Evolutionary conservation across 2,888 invertebrate species (phyloP).

Genomic region (Drosophila cracens): DNA sequence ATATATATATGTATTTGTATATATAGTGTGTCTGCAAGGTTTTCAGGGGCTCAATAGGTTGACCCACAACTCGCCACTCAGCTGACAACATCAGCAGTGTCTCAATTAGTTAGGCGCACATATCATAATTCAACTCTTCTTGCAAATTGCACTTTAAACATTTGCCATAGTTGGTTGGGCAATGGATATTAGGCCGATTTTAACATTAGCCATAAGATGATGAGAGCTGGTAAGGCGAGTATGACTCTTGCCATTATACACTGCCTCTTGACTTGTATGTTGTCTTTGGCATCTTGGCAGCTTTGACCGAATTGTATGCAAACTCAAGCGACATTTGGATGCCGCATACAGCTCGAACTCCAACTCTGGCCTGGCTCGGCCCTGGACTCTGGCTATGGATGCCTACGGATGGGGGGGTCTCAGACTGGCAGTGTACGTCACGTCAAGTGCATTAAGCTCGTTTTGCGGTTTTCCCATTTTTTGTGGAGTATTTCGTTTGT

Average conservation of each 20-base stretch:
- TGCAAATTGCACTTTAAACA: conserved; percentile 40
- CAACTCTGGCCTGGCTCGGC: not conserved
- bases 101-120: conserved; percentile 61
- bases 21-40: conserved; percentile 6
- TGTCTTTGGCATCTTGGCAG: conserved; percentile 27
- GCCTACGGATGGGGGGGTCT: not conserved
- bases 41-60: conserved; percentile 43
- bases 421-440: conserved; percentile 22
- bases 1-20: not conserved
- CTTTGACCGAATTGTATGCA: conserved; percentile 19
- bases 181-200: conserved; percentile 32
- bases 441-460: conserved; percentile 65
- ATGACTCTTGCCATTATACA: conserved; percentile 9
- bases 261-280: conserved; percentile 36
- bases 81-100: conserved; percentile 37
- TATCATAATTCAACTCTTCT: conserved; percentile 37
- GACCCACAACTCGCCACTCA: conserved; percentile 62
- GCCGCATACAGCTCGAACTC: not conserved
- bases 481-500: conserved; percentile 18
- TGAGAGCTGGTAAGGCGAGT: conserved; percentile 5
- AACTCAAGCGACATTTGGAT: conserved; percentile 13
- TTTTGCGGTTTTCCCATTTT: conserved; percentile 42
- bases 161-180: conserved; percentile 23
- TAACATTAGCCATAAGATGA: conserved; percentile 27
- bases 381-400: not conserved